A percentile compares a stretch with the other conserved stretches of the same genome.
phyloP scores from a whole-genome alignment of 2,797 vertebrate species.

The Channa striata region DNA sequence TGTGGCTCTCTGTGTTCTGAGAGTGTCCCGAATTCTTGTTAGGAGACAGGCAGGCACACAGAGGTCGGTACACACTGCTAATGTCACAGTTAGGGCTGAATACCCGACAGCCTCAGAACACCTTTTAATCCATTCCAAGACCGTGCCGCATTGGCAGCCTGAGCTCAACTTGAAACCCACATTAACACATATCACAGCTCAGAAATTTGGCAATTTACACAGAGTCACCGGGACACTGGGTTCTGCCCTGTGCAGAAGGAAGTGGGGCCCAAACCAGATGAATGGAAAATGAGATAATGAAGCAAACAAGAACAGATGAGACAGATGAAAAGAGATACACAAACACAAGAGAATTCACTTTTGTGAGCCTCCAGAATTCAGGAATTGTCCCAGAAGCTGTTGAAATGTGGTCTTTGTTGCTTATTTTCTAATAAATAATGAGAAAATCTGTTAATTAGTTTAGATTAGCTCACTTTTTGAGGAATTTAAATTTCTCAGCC shows the following conservation, averaged over 20 bases:
- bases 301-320: slow-evolving; percentile 39
- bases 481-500: slow-evolving; percentile 1
- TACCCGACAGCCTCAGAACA: slow-evolving; percentile 37
- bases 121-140: slow-evolving; percentile 45
- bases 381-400: background rate
- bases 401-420: background rate
- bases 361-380: background rate
- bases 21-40: slow-evolving; percentile 45
- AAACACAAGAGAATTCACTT: background rate
- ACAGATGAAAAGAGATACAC: background rate
- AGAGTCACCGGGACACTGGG: slow-evolving; percentile 29
- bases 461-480: background rate
- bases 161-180: slow-evolving; percentile 29
- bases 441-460: too few species aligned
- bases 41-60: slow-evolving; percentile 47
- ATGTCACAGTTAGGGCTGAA: slow-evolving; percentile 54
- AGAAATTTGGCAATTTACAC: slow-evolving; percentile 44
- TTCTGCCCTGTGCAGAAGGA: slow-evolving; percentile 12
- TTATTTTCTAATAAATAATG: too few species aligned
- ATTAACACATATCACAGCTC: slow-evolving; percentile 31
- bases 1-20: slow-evolving; percentile 51
- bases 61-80: slow-evolving; percentile 64
- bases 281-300: slow-evolving; percentile 51
- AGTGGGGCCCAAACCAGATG: slow-evolving; percentile 15
- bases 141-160: slow-evolving; percentile 22